Evolutionary conservation across 2,797 vertebrate species (phyloP), one percentile per base, ranked within the genome.

Genomic region (Cossypha caffra): DNA sequence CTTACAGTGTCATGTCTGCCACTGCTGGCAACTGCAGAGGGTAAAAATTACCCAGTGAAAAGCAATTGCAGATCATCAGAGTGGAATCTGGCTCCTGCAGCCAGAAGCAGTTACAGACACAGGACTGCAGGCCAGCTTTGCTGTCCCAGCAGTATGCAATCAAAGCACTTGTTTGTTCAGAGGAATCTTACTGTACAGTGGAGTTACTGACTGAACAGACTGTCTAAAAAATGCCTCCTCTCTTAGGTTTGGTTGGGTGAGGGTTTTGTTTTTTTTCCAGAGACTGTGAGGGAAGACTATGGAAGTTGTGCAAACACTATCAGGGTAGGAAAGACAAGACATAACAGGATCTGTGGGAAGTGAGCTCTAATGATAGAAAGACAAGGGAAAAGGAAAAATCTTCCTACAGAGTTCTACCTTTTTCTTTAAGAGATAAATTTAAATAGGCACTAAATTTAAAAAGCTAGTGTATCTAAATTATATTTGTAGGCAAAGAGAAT

Each of bases 131-230:
- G 78, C 68, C 84, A 92, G 92, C 45, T 21, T 28, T 87, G 72
- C 86, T 75, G 15, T 77, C 91, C 59, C 92, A 94, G 72, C 72
- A 73, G 55, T 8, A 3, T 38, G 58, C 26, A 91, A 95, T 94
- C 90, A 95, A 83, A 92, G 88, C 88, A 37, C 84, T 93, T 91
- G 81, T 93, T 93, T 93, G 52, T 92, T 91, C 81, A 86, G 75
- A 77, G 50, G 72, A 80, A 62, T 75, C 72, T 64, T 55, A 62
- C 64, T 92, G 72, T 71, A 75, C 79, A 47, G 59, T 50, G 35
- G 26, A 83, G 10, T 58, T 74, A 68, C 24, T 87, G 84, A 54
- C 86, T 83, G 61, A 89, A 92, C 37, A 74, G 42, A 9, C 16
- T 83, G 35, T 58, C 67, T 64, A 77, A 94, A 76, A 75, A 93